Evolutionary conservation across 2,113 vertebrate species (phyloP).

Genomic region (Poeciliopsis turrubarensis): DNA sequence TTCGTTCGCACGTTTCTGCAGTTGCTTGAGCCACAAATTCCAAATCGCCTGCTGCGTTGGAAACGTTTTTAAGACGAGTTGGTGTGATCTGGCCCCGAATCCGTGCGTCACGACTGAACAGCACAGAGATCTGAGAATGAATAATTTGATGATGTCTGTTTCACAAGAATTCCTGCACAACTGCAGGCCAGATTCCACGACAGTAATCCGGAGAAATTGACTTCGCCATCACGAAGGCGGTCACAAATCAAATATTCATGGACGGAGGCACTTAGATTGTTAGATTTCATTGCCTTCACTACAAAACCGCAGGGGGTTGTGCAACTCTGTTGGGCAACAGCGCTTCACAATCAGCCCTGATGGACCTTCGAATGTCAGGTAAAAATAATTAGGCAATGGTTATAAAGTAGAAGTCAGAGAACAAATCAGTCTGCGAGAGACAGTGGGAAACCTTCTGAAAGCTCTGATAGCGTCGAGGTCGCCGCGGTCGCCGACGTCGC

Average conservation of each 20-base stretch:
- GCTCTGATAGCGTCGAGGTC: not conserved
- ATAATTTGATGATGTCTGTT: not conserved
- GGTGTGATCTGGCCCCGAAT: not conserved
- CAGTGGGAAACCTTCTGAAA: not conserved
- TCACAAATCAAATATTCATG: constrained; percentile 5
- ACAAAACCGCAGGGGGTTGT: constrained; percentile 59
- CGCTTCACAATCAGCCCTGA: constrained; percentile 50
- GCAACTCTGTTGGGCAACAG: constrained; percentile 66
- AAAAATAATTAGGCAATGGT: constrained; percentile 31
- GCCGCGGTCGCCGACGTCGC: too few species aligned
- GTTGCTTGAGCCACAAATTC: too few species aligned
- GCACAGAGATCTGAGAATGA: not conserved
- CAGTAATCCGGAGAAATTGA: not conserved
- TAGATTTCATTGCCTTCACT: constrained; percentile 40
- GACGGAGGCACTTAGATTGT: constrained; percentile 41
- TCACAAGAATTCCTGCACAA: not conserved
- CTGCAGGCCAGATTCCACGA: not conserved
- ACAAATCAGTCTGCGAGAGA: not conserved
- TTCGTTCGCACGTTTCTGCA: not conserved
- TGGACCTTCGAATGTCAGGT: constrained; percentile 47
- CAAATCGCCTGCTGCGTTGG: not conserved
- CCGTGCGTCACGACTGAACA: not conserved
- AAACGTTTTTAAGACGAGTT: not conserved
- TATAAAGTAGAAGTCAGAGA: constrained; percentile 21
- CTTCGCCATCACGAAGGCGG: constrained; percentile 20